Conservation (phyloP, 1,140 invertebrate species). For the Leptopilina boulardi region DNA sequence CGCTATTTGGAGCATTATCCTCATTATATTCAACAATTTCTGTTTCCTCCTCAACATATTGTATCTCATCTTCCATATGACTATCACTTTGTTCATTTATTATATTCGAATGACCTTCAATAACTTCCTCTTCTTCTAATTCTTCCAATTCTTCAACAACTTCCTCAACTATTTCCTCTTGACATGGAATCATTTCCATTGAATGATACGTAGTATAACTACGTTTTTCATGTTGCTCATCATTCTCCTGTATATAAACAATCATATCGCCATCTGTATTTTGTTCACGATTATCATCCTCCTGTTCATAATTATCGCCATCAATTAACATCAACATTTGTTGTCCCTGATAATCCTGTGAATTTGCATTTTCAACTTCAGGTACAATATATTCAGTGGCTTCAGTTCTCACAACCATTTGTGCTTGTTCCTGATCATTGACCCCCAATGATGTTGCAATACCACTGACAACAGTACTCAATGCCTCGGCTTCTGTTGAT, state of each 20-base stretch:
- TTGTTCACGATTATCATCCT: conserved; percentile 55
- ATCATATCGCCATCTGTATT: conserved; percentile 67
- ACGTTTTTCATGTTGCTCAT: conserved; percentile 57
- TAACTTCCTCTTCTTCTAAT: conserved; percentile 60
- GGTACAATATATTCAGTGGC: conserved; percentile 59
- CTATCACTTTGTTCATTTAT: conserved; percentile 47
- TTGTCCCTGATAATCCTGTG: conserved; percentile 61
- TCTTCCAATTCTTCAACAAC: conserved; percentile 66
- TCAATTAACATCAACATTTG: conserved; percentile 72
- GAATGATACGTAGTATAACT: conserved; percentile 60
- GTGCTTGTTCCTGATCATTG: conserved; percentile 74
- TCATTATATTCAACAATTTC: conserved; percentile 73
- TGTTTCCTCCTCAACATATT: conserved; percentile 73
- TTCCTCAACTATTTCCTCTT: conserved; percentile 63
- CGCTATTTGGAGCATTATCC: conserved; percentile 54
- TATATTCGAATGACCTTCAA: conserved; percentile 47
- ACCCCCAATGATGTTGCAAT: conserved; percentile 78
- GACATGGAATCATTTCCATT: conserved; percentile 55
- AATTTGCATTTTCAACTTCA: conserved; percentile 53
- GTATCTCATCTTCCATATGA: conserved; percentile 68
- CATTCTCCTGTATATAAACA: conserved; percentile 69
- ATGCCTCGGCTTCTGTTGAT: conserved; percentile 76
- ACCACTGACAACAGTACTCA: conserved; percentile 77
- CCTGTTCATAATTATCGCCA: conserved; percentile 60
- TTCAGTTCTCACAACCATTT: conserved; percentile 48